Conservation (phyloP, 2,888 invertebrate genomes). For the Eretmocerus hayati region DNA sequence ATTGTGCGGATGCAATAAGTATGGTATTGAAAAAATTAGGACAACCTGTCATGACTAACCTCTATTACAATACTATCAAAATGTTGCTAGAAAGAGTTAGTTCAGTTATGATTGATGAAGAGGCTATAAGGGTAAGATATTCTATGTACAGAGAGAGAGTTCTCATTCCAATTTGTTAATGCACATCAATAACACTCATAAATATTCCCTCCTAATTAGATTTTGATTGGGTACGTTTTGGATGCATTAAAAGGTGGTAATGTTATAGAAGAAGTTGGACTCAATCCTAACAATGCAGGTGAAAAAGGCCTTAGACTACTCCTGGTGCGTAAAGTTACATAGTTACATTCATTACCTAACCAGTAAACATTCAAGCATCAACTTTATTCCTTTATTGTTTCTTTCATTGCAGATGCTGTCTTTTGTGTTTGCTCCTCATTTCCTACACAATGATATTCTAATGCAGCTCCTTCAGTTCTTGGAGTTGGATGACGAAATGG, state of each 20-base stretch:
- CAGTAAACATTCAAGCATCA: too few relatives aligned
- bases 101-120: conserved; percentile 92
- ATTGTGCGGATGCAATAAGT: conserved; percentile 85
- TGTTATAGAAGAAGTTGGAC: conserved; percentile 67
- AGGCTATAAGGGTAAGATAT: conserved; percentile 63
- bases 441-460: conserved; percentile 78
- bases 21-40: conserved; percentile 84
- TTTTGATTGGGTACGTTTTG: conserved; percentile 52
- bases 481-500: conserved; percentile 71
- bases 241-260: conserved; percentile 68
- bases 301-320: conserved; percentile 84
- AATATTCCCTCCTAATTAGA: conserved; percentile 30
- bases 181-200: not conserved
- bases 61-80: conserved; percentile 93
- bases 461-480: conserved; percentile 69
- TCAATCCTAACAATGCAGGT: conserved; percentile 73
- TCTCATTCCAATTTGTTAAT: not conserved
- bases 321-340: conserved; percentile 52
- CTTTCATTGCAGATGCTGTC: conserved; percentile 62
- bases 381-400: not conserved
- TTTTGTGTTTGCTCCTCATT: conserved; percentile 88
- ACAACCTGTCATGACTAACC: conserved; percentile 88
- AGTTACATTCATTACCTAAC: too few relatives aligned
- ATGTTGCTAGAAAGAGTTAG: conserved; percentile 90
- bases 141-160: not conserved